A percentile compares a stretch with the other conserved stretches of the same genome.
Evolutionary conservation across 2,888 invertebrate species (phyloP).

Genomic region (Liodrosophila aerea): DNA sequence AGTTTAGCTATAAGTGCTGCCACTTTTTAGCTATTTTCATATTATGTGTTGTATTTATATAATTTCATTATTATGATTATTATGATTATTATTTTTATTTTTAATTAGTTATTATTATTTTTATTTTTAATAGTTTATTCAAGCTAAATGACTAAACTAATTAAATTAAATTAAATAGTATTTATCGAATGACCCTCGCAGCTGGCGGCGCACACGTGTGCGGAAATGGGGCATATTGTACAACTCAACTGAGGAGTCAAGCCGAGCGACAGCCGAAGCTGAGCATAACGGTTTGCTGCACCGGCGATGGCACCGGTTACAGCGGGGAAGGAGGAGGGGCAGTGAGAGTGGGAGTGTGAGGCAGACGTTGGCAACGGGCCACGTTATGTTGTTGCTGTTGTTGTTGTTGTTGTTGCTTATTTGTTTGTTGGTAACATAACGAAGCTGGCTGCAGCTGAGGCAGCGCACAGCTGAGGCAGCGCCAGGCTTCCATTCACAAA

Average conservation of each 20-base stretch:
- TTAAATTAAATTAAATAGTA: no score
- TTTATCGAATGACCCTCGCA: conserved; percentile 13
- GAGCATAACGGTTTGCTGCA: conserved; percentile 40
- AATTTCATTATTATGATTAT: no score
- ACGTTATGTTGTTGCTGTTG: conserved; percentile 34
- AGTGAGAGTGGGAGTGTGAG: background rate
- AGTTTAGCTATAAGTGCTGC: no score
- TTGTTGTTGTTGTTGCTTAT: conserved; percentile 20
- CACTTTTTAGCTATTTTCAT: no score
- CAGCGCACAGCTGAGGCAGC: conserved; percentile 5
- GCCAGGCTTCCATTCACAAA: conserved; percentile 68
- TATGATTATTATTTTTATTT: no score
- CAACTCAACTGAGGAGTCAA: conserved; percentile 25
- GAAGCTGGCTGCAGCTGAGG: conserved; percentile 14
- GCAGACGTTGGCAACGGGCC: conserved; percentile 41
- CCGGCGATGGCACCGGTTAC: conserved; percentile 18
- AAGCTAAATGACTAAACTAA: no score
- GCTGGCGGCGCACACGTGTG: conserved; percentile 37
- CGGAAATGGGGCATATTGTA: conserved; percentile 58
- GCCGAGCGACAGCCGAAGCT: conserved; percentile 37
- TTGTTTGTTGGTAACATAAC: conserved; percentile 60
- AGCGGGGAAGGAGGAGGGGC: background rate
- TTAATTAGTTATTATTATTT: no score
- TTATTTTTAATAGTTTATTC: no score
- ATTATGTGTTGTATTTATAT: no score